Evolutionary conservation across 2,797 vertebrate species (phyloP).

Genomic region (Catamblyrhynchus diadema): DNA sequence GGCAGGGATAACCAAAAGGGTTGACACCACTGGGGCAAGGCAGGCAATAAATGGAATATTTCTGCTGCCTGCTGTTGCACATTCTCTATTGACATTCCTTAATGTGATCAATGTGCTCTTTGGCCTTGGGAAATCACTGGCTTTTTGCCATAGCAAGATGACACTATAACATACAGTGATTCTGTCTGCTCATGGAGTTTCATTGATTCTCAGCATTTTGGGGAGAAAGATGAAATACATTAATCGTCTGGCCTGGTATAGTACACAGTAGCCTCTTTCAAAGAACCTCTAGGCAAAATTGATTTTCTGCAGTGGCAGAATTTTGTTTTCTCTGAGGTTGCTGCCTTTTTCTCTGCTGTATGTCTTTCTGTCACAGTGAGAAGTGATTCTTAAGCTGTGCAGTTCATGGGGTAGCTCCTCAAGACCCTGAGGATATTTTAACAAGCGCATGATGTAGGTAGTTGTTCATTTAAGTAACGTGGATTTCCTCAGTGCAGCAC

Average conservation of each 20-base stretch:
- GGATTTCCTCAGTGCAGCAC: neutral
- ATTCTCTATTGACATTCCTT: neutral
- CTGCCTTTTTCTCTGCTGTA: neutral
- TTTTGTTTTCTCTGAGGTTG: neutral
- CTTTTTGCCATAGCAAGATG: neutral
- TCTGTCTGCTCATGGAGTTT: neutral
- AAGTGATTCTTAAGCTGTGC: neutral
- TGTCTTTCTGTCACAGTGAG: neutral
- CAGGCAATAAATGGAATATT: neutral
- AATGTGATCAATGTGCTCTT: neutral
- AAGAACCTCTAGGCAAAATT: neutral
- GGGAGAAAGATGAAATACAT: neutral
- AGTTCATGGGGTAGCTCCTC: neutral
- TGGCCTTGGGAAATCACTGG: neutral
- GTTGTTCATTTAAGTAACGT: neutral
- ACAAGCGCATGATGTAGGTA: neutral
- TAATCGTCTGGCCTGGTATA: neutral
- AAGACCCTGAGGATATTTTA: neutral
- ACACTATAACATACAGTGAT: neutral
- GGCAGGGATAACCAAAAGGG: neutral
- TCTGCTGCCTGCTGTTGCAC: neutral
- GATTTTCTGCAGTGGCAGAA: neutral
- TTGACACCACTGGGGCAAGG: neutral
- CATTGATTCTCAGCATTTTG: neutral
- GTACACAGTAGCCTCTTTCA: neutral